These are phyloP conservation scores for Centropristis striata DNA, from an alignment of 2,113 vertebrate genomes.

Conservation along the genomic window DNA sequence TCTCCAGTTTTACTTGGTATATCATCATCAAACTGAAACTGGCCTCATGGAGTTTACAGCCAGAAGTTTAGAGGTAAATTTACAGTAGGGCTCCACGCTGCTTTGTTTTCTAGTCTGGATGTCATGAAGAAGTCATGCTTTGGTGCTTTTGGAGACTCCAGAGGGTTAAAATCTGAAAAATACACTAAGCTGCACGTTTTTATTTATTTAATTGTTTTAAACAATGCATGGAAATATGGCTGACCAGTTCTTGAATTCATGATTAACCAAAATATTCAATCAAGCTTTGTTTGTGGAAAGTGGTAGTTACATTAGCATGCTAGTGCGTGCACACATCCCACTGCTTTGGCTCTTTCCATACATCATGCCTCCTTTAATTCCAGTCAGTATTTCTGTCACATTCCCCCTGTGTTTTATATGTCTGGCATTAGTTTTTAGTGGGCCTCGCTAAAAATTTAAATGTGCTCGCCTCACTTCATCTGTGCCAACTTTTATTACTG, in stretches of 20 bases:
- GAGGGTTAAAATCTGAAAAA: slow-evolving; percentile 39
- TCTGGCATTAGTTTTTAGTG: slow-evolving; percentile 62
- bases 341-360: slow-evolving; percentile 11
- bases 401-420: slow-evolving; percentile 58
- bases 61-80: no score
- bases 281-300: slow-evolving; percentile 42
- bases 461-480: slow-evolving; percentile 57
- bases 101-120: no score
- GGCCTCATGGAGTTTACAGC: no score
- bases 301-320: slow-evolving; percentile 11
- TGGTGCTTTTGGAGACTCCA: no score
- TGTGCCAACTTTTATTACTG: slow-evolving; percentile 66
- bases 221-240: slow-evolving; percentile 28
- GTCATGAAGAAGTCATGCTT: no score
- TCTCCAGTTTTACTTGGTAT: no score
- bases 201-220: background rate
- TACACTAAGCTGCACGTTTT: slow-evolving; percentile 30
- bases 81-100: no score
- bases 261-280: slow-evolving; percentile 23
- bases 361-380: slow-evolving; percentile 31
- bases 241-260: background rate
- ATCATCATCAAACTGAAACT: no score
- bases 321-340: slow-evolving; percentile 10
- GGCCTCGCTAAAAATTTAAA: slow-evolving; percentile 57
- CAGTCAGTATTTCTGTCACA: slow-evolving; percentile 56